Percentiles rank a stretch among this genome's conserved stretches.
These are phyloP conservation scores for Cotesia glomerata DNA, from an alignment of 1,140 invertebrate genomes.

Conservation along the genomic window DNA sequence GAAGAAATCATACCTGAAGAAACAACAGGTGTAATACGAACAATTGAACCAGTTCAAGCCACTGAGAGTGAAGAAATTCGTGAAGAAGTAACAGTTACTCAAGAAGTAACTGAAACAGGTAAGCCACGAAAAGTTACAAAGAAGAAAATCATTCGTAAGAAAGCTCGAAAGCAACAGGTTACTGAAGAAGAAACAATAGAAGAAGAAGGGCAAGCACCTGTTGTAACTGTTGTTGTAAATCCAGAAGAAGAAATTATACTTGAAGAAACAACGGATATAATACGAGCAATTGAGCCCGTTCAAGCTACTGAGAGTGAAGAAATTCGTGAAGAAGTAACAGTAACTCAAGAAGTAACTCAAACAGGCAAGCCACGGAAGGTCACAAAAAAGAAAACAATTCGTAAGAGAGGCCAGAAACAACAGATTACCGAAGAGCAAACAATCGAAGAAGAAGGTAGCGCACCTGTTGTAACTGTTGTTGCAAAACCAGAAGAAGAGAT, in stretches of 20 bases:
- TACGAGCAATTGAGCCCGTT: constrained; percentile 14
- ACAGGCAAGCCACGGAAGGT: constrained; percentile 30
- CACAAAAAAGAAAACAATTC: constrained; percentile 40
- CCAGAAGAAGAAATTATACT: constrained; percentile 34
- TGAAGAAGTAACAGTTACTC: too few relatives aligned
- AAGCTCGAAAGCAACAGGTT: constrained; percentile 55
- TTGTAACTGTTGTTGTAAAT: constrained; percentile 44
- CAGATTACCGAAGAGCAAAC: constrained; percentile 34
- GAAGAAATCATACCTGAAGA: not conserved
- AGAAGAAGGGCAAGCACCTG: constrained; percentile 27
- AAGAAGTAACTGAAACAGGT: too few relatives aligned
- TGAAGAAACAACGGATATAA: constrained; percentile 14
- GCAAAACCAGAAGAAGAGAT: constrained; percentile 23
- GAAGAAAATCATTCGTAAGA: constrained; percentile 37
- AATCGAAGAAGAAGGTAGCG: constrained; percentile 26
- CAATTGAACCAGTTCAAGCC: too few relatives aligned
- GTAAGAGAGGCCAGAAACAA: constrained; percentile 36
- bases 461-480: constrained; percentile 17
- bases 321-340: constrained; percentile 22
- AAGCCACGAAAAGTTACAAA: constrained; percentile 16
- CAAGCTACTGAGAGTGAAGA: constrained; percentile 8
- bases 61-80: too few relatives aligned
- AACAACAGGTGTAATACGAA: too few relatives aligned
- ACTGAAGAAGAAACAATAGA: constrained; percentile 30
- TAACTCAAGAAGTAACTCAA: too few relatives aligned